A percentile compares a stretch with the other conserved stretches of the same genome.
Conservation (phyloP, 1,140 invertebrate genomes). For the Drosophila bifasciata region DNA sequence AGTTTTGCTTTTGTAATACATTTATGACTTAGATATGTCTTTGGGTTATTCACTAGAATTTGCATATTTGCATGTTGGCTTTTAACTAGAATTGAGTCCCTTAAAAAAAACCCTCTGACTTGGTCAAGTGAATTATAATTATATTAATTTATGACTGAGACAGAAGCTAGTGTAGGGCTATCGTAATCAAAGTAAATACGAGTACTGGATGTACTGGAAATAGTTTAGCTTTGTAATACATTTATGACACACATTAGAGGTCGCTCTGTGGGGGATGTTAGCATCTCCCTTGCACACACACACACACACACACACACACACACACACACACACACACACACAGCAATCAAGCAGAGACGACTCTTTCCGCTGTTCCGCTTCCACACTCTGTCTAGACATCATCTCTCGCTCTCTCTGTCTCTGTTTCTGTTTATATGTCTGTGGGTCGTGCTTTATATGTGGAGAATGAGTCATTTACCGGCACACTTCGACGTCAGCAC, state of each 20-base stretch:
- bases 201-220: neutral
- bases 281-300: conserved; percentile 2
- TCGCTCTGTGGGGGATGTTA: neutral
- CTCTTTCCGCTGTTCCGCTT: too few species aligned
- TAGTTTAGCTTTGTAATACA: conserved; percentile 9
- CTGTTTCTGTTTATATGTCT: conserved; percentile 21
- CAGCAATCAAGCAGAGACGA: too few species aligned
- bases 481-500: conserved; percentile 47
- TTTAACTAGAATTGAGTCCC: conserved; percentile 17
- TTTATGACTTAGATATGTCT: conserved; percentile 36
- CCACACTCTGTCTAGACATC: too few species aligned
- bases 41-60: conserved; percentile 37
- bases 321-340: neutral
- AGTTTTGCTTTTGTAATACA: too few species aligned
- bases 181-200: conserved; percentile 9
- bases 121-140: conserved; percentile 5
- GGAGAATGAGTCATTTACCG: conserved; percentile 53
- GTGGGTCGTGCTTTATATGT: conserved; percentile 35
- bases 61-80: conserved; percentile 31
- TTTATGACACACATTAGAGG: conserved; percentile 33
- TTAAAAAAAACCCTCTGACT: conserved; percentile 25
- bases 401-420: conserved; percentile 2
- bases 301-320: neutral
- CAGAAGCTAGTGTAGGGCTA: neutral
- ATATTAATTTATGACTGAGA: conserved; percentile 23